These are phyloP conservation scores for Toxotes jaculatrix DNA, from an alignment of 2,113 vertebrate species.

Conservation along the genomic window DNA sequence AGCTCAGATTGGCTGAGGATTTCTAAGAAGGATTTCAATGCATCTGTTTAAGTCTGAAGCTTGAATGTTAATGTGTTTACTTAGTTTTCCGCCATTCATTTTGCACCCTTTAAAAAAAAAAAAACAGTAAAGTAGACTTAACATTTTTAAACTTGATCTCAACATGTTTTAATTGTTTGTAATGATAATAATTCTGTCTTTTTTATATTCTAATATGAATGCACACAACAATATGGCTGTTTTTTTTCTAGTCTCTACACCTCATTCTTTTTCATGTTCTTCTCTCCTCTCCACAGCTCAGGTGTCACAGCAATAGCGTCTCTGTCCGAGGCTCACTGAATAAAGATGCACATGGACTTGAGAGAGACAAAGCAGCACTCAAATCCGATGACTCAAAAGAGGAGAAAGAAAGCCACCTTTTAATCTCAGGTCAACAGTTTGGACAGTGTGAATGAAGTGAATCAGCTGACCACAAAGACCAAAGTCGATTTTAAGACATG, in stretches of 20 bases:
- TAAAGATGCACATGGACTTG: constrained; percentile 78
- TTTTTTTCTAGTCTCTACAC: constrained; percentile 4
- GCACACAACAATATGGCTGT: background rate
- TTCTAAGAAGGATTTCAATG: constrained; percentile 81
- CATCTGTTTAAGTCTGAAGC: constrained; percentile 82
- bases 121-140: background rate
- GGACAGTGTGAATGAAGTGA: constrained; percentile 61
- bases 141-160: background rate
- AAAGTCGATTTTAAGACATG: constrained; percentile 60
- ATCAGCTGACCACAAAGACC: constrained; percentile 48
- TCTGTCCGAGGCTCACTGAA: constrained; percentile 61
- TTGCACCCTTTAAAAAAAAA: background rate
- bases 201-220: background rate
- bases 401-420: constrained; percentile 56
- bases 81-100: constrained; percentile 13
- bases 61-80: constrained; percentile 80
- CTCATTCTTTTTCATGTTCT: constrained; percentile 46
- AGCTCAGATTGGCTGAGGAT: constrained; percentile 65
- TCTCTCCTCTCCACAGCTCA: constrained; percentile 71
- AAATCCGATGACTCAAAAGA: constrained; percentile 72
- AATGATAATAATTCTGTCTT: no score
- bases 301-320: constrained; percentile 78
- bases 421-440: constrained; percentile 61
- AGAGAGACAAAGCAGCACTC: constrained; percentile 61
- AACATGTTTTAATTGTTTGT: background rate